Conservation (phyloP, 2,888 invertebrate species). For the Ferdinandea cuprea region DNA sequence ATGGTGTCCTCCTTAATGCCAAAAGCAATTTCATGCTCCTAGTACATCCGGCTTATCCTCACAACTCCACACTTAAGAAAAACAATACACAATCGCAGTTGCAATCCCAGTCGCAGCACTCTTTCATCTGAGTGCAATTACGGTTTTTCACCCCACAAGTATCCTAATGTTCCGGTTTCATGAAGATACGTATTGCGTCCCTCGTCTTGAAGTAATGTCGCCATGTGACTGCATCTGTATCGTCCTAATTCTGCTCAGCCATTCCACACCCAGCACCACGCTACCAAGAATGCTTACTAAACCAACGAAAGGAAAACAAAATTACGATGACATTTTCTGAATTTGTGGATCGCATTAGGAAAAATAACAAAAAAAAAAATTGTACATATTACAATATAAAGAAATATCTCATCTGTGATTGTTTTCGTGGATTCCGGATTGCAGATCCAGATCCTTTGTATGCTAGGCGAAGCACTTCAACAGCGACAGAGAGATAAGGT, state of each 20-base stretch:
- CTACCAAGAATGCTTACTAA: slow-evolving; percentile 44
- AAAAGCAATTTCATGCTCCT: slow-evolving; percentile 64
- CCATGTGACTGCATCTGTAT: slow-evolving; percentile 11
- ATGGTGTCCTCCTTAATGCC: slow-evolving; percentile 63
- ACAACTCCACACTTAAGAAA: slow-evolving; percentile 51
- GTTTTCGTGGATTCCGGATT: slow-evolving; percentile 29
- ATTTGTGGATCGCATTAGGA: slow-evolving; percentile 53
- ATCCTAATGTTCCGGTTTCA: slow-evolving; percentile 46
- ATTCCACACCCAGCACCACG: not conserved
- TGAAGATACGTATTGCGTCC: slow-evolving; percentile 35
- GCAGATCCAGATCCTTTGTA: slow-evolving; percentile 12
- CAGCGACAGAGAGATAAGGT: slow-evolving; percentile 61
- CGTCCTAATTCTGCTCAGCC: not conserved
- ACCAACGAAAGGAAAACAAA: slow-evolving; percentile 35
- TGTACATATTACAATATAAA: slow-evolving; percentile 8
- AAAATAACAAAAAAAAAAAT: not conserved
- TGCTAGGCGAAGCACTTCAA: slow-evolving; percentile 28
- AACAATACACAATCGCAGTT: too few species aligned
- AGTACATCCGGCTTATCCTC: slow-evolving; percentile 39
- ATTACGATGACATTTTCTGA: slow-evolving; percentile 65
- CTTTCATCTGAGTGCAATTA: slow-evolving; percentile 50
- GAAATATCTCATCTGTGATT: slow-evolving; percentile 56
- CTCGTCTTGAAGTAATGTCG: slow-evolving; percentile 48
- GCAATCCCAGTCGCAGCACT: slow-evolving; percentile 46
- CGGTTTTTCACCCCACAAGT: slow-evolving; percentile 25